Base-by-base conservation (phyloP, 2,888 invertebrate species). In the Lasius fuliginosus region DNA sequence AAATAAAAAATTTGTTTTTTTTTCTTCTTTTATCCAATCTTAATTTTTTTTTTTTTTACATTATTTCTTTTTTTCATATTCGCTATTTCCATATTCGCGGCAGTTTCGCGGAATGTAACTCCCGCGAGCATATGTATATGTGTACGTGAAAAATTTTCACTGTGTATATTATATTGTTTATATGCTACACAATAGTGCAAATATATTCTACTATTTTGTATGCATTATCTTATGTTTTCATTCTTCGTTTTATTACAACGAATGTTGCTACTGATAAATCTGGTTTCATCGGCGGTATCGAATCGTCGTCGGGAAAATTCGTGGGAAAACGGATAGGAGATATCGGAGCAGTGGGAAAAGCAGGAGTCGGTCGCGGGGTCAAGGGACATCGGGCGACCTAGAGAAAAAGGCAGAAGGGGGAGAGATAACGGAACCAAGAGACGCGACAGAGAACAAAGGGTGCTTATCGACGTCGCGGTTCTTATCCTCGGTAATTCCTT, bases 401-500 rank as follows among this genome's bases (percentile, higher is more conserved):
- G 85, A 84, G 87, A 83, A 89, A 89, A 91, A 87, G 86, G 83
- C 83, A 53, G 30, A 73, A 68, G 87, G 86, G 83, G 85, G 84
- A 86, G 88, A 91, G 88, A 88, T 90, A 90, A 88, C 85, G 74
- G 83, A 64, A 68, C 49, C 68, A 40, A 87, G 82, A 76, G 86
- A 87, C 84, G 77, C 85, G 46, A 82, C 87, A 85, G 88, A 93
- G 92, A 91, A 93, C 93, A 92, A 94, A 93, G 91, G 92, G 91
- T 91, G 92, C 93, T 92, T 93, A 93, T 93, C 93, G 93, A 93
- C 92, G 91, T 91, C 92, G 92, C 91, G 92, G 91, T 92, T 92
- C 92, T 93, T 93, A 92, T 91, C 87, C 88, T 83, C 84, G 86
- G 88, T 89, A 89, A 89, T 90, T 88, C 87, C 86, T 90, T 90